Percentiles rank a stretch among this genome's conserved stretches.
These are phyloP conservation scores for Neoascia interrupta DNA, from an alignment of 2,888 invertebrate genomes.

Conservation along the genomic window DNA sequence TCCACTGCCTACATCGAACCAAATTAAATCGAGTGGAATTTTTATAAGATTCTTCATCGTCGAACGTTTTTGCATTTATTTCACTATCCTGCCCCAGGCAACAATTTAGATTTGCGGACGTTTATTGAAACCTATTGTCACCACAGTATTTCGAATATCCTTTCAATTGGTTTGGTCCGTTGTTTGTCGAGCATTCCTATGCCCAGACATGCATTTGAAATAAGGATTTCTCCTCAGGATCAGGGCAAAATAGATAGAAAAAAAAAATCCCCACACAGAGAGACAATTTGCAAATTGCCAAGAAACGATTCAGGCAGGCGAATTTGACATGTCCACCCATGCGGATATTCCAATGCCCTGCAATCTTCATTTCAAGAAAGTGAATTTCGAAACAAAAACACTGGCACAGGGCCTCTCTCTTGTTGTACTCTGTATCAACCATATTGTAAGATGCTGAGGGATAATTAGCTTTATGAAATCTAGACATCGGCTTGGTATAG, in stretches of 20 bases:
- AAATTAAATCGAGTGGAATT: conserved; percentile 38
- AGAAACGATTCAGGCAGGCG: conserved; percentile 1
- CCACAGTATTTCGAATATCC: conserved; percentile 39
- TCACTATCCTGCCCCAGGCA: conserved; percentile 29
- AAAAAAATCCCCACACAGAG: not conserved
- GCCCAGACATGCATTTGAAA: conserved; percentile 42
- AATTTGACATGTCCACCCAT: not conserved
- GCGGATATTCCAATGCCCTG: not conserved
- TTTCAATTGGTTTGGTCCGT: not conserved
- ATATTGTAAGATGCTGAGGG: too few relatives aligned
- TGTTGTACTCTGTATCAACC: too few relatives aligned
- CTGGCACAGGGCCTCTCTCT: not conserved
- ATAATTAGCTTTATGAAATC: conserved; percentile 13
- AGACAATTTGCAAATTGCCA: not conserved
- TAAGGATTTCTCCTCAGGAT: not conserved
- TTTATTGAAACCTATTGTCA: conserved; percentile 65
- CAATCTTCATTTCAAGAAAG: not conserved
- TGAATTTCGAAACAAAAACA: not conserved
- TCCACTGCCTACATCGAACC: too few relatives aligned
- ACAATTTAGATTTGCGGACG: conserved; percentile 51
- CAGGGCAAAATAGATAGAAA: not conserved
- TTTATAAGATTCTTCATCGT: not conserved
- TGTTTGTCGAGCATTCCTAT: conserved; percentile 51
- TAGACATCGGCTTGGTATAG: not conserved
- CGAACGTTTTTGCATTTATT: not conserved